Base-by-base conservation (phyloP, 2,888 invertebrate species). In the Neria commutata region DNA sequence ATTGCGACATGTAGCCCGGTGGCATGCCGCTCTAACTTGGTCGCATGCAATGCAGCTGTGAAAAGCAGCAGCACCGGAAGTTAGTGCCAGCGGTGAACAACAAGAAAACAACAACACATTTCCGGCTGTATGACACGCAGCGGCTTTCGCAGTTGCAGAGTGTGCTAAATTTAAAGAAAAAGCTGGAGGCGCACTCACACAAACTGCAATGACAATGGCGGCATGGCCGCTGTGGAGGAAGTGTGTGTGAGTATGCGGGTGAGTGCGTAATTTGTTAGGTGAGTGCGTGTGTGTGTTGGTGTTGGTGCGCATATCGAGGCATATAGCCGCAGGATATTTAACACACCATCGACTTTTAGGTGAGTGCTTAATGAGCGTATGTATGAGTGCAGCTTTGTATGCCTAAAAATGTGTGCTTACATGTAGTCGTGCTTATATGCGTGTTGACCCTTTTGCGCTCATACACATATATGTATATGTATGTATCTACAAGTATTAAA, bases 261-360 rank as follows among this genome's bases (percentile, higher is more conserved):
- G 25, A 29, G 29, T 34, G 24, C 45, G 16, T 49, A 29, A 25
- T 16, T 37, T n/a, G n/a, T n/a, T 47, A 42, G 45, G 46, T 62
- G 50, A 53, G 56, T 42, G 45, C 47, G 47, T 21, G 53, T 57
- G 60, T 49, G 52, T 52, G 47, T 58, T 54, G 50, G 50, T 33
- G 16, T 16, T n/a, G 10, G 50, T 29, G 19, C 17, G 16, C 21
- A 21, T 1, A 23, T 34, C 10, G 11, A 19, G 17, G 34, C 23
- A 21, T 37, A 5, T 40, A 57, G 51, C 70, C 62, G 63, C 74
- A 65, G 72, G 67, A 69, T 62, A 70, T 68, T 73, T 62, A 73
- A 72, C 68, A 71, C 68, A 64, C 64, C 66, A 74, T 72, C 71
- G 71, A 67, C 67, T 71, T 66, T 66, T 70, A 62, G 46, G 46